Evolutionary conservation across 2,888 invertebrate species (phyloP).

Genomic region (Dione vanillae): DNA sequence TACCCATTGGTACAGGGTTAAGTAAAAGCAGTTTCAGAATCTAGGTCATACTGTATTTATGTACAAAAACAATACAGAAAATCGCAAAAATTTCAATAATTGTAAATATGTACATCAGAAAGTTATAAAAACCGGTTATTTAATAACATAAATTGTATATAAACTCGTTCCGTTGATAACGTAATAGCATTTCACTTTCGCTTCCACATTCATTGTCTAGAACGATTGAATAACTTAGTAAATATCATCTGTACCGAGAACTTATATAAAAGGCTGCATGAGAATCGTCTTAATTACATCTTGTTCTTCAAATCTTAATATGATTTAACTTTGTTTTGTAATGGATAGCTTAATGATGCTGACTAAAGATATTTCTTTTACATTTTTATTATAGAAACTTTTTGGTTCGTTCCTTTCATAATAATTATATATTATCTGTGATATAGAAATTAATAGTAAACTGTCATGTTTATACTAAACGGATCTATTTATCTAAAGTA

Average conservation of each 20-base stretch:
- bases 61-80: not conserved
- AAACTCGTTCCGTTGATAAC: conserved; percentile 62
- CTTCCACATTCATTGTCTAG: conserved; percentile 80
- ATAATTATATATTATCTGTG: not conserved
- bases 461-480: conserved; percentile 58
- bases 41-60: conserved; percentile 1
- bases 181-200: conserved; percentile 80
- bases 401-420: conserved; percentile 23
- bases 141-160: conserved; percentile 45
- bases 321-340: conserved; percentile 37
- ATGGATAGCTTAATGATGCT: conserved; percentile 8
- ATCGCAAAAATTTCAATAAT: conserved; percentile 6
- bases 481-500: conserved; percentile 68
- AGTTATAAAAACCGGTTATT: conserved; percentile 45
- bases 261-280: conserved; percentile 73
- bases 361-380: conserved; percentile 49
- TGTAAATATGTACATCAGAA: conserved; percentile 37
- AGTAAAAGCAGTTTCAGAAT: conserved; percentile 11
- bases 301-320: conserved; percentile 64
- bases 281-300: conserved; percentile 73
- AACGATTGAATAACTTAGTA: conserved; percentile 77
- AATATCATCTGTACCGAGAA: conserved; percentile 70
- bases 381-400: conserved; percentile 8
- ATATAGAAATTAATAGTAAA: conserved; percentile 58
- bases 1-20: not conserved